phyloP scores from a whole-genome alignment of 2,888 invertebrate genomes.

The Drosophila melanosoma region DNA sequence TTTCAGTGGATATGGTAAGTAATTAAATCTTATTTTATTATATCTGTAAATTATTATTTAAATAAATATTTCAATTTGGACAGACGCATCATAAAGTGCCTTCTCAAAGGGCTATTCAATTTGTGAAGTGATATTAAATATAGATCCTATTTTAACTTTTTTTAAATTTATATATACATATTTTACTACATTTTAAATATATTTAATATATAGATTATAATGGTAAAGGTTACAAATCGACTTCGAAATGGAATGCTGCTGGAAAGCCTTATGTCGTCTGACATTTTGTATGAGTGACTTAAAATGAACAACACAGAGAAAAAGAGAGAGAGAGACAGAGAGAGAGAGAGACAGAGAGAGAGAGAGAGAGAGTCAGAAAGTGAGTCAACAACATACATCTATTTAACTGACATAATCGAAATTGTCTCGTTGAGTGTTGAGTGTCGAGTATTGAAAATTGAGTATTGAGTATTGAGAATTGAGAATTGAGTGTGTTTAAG shows the following conservation, averaged over 20 bases:
- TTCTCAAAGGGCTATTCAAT: no score
- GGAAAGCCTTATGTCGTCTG: neutral
- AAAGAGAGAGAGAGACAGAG: neutral
- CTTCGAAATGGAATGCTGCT: neutral
- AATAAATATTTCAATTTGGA: no score
- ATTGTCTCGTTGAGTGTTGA: slow-evolving; percentile 32
- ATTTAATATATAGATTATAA: no score
- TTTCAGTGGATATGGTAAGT: neutral
- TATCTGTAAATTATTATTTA: no score
- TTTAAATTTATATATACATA: no score
- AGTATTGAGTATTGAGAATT: slow-evolving; percentile 12
- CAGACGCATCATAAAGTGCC: no score
- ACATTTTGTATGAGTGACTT: neutral
- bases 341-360: neutral
- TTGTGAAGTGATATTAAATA: no score
- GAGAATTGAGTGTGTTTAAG: slow-evolving; percentile 73
- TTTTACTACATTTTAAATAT: no score
- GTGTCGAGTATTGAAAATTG: slow-evolving; percentile 51
- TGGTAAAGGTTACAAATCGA: neutral
- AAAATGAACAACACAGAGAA: neutral
- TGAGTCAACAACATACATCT: slow-evolving; percentile 46
- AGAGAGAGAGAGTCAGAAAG: slow-evolving; percentile 40
- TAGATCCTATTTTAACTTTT: no score
- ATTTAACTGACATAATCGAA: slow-evolving; percentile 65
- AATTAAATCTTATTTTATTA: no score